phyloP scores from a whole-genome alignment of 2,888 invertebrate genomes.

The Agrochola macilenta region DNA sequence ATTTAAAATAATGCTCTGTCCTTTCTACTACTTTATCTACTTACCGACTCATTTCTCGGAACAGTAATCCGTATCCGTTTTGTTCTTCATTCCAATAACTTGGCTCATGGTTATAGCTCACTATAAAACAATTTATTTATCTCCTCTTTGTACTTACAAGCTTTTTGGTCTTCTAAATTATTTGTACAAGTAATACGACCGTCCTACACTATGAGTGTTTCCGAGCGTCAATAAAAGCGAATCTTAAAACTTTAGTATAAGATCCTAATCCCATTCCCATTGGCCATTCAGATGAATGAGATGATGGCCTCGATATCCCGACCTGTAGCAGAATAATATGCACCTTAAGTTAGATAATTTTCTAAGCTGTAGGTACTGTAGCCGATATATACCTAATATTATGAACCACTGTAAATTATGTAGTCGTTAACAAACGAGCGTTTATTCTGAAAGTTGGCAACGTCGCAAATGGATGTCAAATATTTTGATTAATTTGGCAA shows the following conservation, averaged over 20 bases:
- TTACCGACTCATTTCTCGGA: conserved; percentile 7
- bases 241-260: too few relatives aligned
- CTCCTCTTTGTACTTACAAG: neutral
- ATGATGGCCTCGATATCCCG: neutral
- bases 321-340: neutral
- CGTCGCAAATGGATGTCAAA: too few relatives aligned
- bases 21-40: neutral
- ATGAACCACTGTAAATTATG: neutral
- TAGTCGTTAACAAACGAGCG: neutral
- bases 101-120: neutral
- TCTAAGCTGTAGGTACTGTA: neutral
- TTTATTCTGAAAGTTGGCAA: too few relatives aligned
- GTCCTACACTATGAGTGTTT: neutral
- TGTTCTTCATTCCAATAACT: conserved; percentile 22
- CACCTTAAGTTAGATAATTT: neutral
- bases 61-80: conserved; percentile 9
- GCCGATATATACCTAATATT: neutral
- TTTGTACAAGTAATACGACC: neutral
- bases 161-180: neutral
- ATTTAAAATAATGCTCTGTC: neutral
- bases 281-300: neutral
- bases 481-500: too few relatives aligned
- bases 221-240: too few relatives aligned
- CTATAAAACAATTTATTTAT: neutral
- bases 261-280: neutral